Conservation (phyloP, 2,888 invertebrate species). For the Sarcophaga rosellei region DNA sequence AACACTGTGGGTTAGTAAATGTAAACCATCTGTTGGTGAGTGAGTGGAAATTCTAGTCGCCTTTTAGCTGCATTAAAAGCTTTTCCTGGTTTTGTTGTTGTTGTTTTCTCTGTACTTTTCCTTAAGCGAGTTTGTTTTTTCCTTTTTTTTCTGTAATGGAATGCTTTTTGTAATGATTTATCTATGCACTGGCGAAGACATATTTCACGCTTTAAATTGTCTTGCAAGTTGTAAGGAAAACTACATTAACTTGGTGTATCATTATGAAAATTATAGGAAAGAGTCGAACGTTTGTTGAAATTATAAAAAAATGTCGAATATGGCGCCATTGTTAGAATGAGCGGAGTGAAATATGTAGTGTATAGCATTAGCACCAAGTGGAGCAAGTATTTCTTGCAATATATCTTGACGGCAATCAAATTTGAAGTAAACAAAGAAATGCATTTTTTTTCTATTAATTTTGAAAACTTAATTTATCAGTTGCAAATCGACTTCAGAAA, state of each 20-base stretch:
- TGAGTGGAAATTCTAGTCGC: slow-evolving; percentile 4
- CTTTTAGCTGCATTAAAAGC: slow-evolving; percentile 21
- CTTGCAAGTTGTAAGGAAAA: background rate
- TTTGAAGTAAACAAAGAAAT: too few relatives aligned
- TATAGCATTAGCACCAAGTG: too few relatives aligned
- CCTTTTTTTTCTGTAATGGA: background rate
- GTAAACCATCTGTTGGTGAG: background rate
- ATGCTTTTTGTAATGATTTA: slow-evolving; percentile 45
- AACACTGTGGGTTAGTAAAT: too few relatives aligned
- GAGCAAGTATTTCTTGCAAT: too few relatives aligned
- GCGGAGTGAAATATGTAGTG: too few relatives aligned
- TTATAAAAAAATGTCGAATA: too few relatives aligned
- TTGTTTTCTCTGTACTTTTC: slow-evolving; percentile 18
- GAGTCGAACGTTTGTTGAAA: too few relatives aligned
- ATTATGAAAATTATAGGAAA: background rate
- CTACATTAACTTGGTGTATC: background rate
- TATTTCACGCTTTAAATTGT: slow-evolving; percentile 53
- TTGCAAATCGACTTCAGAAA: too few relatives aligned
- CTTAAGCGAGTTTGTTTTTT: background rate
- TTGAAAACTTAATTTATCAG: too few relatives aligned
- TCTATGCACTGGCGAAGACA: slow-evolving; percentile 23
- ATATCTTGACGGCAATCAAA: too few relatives aligned
- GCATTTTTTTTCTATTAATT: too few relatives aligned
- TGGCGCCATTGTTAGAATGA: too few relatives aligned
- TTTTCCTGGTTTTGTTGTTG: slow-evolving; percentile 9